Evolutionary conservation across 1,140 invertebrate species (phyloP).

Genomic region (Xylocopa sonorina): DNA sequence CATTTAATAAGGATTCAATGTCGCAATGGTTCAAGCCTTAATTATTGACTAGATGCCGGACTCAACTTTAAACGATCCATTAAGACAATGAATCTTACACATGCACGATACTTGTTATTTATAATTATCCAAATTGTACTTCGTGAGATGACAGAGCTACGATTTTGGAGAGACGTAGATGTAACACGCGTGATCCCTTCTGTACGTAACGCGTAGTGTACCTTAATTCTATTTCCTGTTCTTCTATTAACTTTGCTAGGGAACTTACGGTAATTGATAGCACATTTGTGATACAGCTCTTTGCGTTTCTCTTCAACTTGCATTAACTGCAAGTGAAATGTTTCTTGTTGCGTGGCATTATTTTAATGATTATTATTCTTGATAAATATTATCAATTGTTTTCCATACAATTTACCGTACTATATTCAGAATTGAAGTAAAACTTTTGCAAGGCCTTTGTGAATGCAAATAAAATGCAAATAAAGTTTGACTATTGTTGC

Average conservation of each 20-base stretch:
- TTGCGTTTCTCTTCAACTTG: neutral
- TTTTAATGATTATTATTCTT: neutral
- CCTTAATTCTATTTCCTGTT: neutral
- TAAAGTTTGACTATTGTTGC: neutral
- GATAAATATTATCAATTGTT: too few species aligned
- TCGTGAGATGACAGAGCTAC: neutral
- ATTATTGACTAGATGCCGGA: neutral
- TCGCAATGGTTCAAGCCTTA: neutral
- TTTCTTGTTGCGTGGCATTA: neutral
- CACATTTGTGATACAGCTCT: constrained; percentile 7
- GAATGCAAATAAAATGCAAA: neutral
- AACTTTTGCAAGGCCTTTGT: neutral
- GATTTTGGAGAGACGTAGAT: neutral
- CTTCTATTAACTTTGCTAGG: neutral
- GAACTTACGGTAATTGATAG: neutral
- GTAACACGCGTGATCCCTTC: neutral
- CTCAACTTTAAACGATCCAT: neutral
- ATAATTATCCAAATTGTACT: neutral
- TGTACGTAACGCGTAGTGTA: neutral
- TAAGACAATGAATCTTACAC: neutral
- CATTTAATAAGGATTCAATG: constrained; percentile 13
- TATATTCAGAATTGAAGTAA: neutral
- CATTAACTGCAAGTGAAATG: neutral
- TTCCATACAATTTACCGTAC: too few species aligned
- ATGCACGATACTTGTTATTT: neutral